These are phyloP conservation scores for Barbus barbus DNA, from an alignment of 2,113 vertebrate species.

Conservation along the genomic window DNA sequence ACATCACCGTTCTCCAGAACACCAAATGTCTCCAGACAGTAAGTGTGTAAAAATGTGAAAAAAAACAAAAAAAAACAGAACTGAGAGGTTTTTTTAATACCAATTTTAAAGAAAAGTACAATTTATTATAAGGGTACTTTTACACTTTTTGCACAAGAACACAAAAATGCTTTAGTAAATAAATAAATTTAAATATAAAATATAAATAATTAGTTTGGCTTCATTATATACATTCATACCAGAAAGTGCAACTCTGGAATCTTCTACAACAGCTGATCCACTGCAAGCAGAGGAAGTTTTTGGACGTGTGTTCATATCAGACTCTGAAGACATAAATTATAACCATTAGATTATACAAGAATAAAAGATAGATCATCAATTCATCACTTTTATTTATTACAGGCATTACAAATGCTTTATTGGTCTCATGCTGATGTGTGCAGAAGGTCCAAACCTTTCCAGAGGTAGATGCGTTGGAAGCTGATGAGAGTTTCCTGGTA, in stretches of 20 bases:
- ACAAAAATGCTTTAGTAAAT: too few species aligned
- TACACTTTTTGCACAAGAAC: too few species aligned
- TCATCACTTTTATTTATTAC: not conserved
- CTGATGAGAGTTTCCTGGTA: conserved; percentile 69
- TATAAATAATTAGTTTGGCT: not conserved
- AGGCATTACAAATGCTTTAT: conserved; percentile 6
- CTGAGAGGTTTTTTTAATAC: too few species aligned
- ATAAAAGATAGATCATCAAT: not conserved
- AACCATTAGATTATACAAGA: not conserved
- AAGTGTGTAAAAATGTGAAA: too few species aligned
- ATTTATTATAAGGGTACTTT: too few species aligned
- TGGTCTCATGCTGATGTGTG: not conserved
- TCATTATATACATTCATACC: conserved; percentile 46
- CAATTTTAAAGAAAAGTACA: too few species aligned
- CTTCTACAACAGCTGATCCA: conserved; percentile 15
- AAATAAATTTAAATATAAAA: too few species aligned
- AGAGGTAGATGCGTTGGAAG: conserved; percentile 85
- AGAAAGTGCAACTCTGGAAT: conserved; percentile 15
- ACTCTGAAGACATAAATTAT: conserved; percentile 50
- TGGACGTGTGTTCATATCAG: conserved; percentile 58
- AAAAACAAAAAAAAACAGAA: too few species aligned
- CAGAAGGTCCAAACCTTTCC: conserved; percentile 71
- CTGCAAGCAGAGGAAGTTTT: conserved; percentile 48
- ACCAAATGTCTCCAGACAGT: conserved; percentile 80
- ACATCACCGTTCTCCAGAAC: conserved; percentile 70